Conservation (phyloP, 2,888 invertebrate genomes). For the Cryptocephalus moraei region DNA sequence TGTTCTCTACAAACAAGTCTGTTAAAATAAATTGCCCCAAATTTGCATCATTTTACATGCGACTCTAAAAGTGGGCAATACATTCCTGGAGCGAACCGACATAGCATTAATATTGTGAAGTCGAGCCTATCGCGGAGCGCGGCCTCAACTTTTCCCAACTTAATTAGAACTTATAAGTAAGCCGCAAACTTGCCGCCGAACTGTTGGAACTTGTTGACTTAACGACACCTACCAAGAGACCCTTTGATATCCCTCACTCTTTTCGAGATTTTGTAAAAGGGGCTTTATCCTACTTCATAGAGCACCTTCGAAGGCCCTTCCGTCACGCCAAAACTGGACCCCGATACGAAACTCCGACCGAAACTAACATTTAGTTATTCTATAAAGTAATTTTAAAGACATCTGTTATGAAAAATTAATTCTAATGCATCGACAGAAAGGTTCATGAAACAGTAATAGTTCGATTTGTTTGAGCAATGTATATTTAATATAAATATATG, state of each 20-base stretch:
- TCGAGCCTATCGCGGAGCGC: slow-evolving; percentile 8
- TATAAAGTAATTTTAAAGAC: too few relatives aligned
- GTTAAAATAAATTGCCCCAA: slow-evolving; percentile 10
- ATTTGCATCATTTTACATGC: slow-evolving; percentile 13
- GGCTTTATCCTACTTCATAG: too few relatives aligned
- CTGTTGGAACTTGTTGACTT: slow-evolving; percentile 10
- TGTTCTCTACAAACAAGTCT: slow-evolving; percentile 14
- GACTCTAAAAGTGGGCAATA: slow-evolving; percentile 5
- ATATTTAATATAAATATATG: too few relatives aligned
- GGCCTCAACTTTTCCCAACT: slow-evolving; percentile 9
- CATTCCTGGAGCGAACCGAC: slow-evolving; percentile 5
- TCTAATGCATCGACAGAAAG: too few relatives aligned
- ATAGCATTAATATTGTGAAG: slow-evolving; percentile 5
- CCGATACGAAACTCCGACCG: too few relatives aligned
- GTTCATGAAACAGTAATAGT: too few relatives aligned
- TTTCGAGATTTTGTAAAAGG: not conserved
- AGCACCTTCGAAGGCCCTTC: too few relatives aligned
- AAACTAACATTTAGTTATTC: too few relatives aligned
- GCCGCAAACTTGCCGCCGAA: slow-evolving; percentile 10
- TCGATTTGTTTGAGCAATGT: too few relatives aligned
- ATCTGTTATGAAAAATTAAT: too few relatives aligned
- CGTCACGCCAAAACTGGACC: too few relatives aligned
- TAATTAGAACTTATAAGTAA: slow-evolving; percentile 13
- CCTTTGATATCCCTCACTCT: not conserved
- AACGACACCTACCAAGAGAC: slow-evolving; percentile 10